Conservation (phyloP, 2,888 invertebrate genomes). For the Leucoma salicis region DNA sequence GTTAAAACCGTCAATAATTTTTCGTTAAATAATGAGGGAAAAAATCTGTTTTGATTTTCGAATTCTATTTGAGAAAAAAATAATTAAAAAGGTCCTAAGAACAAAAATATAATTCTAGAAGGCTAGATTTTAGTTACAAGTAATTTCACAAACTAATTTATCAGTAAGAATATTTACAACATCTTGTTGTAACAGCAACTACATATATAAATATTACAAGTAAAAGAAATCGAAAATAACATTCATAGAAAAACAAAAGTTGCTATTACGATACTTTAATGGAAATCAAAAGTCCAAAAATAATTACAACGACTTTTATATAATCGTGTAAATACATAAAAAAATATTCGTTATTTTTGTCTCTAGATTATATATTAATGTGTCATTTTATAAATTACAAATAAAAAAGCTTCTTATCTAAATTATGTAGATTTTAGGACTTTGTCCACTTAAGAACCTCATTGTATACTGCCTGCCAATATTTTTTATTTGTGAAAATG, state of each 20-base stretch:
- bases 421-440: too few relatives aligned
- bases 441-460: too few relatives aligned
- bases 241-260: background rate
- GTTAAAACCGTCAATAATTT: background rate
- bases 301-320: constrained; percentile 48
- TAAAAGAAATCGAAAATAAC: too few relatives aligned
- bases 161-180: background rate
- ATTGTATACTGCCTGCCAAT: too few relatives aligned
- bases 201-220: background rate
- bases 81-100: constrained; percentile 3
- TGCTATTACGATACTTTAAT: constrained; percentile 23
- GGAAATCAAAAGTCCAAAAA: constrained; percentile 41
- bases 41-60: background rate
- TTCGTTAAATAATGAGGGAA: too few relatives aligned
- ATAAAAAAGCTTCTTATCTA: too few relatives aligned
- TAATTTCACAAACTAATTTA: constrained; percentile 6
- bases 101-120: too few relatives aligned
- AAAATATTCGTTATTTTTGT: background rate
- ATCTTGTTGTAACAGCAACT: background rate
- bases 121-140: background rate
- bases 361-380: too few relatives aligned
- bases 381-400: too few relatives aligned
- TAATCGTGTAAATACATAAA: constrained; percentile 30
- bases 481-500: too few relatives aligned
- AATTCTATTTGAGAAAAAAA: background rate